Evolutionary conservation across 2,888 invertebrate species (phyloP), one percentile per base, ranked within the genome.

Genomic region (Eupithecia centaureata): DNA sequence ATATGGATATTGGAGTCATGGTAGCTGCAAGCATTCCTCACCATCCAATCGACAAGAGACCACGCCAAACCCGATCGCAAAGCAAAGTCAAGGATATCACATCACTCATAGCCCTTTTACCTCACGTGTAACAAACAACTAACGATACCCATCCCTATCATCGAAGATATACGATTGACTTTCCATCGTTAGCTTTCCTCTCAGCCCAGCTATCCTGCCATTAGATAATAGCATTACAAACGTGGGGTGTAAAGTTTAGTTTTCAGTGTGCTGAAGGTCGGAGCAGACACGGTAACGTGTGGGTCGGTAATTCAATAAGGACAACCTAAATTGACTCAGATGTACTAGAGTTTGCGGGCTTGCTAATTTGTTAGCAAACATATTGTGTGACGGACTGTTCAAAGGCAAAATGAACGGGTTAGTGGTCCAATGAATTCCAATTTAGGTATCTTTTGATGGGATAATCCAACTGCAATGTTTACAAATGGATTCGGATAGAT

Each of bases 251-350:
- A 80, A 68, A 73, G 75, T 74, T 64, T 32, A 30, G 63, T 71
- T 77, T 76, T 25, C 35, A 30, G 1, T 75, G 70, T 22, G 28
- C 32, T 57, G 30, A 57, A 32, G 57, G 32, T 57, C 57, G 30
- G 5, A 47, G 12, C 47, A 77, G 80, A 77, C 76, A 72, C 79
- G 80, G 87, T 87, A 90, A 91, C 86, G 90, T 91, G 90, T 87
- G 83, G 86, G 89, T 80, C 81, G 85, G 88, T 91, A 91, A 92
- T 90, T 91, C 88, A 91, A 91, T 92, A 90, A 92, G 88, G 90
- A 85, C 86, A 86, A 83, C 88, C 90, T 84, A 90, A 91, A 90
- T 91, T 91, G 90, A 90, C 87, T 90, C 86, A 84, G 88, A 92
- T 91, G 90, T 85, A 87, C 81, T 82, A 77, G 85, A 87, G 89